These are phyloP conservation scores for Mythimna impura DNA, from an alignment of 2,888 invertebrate species.

Conservation along the genomic window DNA sequence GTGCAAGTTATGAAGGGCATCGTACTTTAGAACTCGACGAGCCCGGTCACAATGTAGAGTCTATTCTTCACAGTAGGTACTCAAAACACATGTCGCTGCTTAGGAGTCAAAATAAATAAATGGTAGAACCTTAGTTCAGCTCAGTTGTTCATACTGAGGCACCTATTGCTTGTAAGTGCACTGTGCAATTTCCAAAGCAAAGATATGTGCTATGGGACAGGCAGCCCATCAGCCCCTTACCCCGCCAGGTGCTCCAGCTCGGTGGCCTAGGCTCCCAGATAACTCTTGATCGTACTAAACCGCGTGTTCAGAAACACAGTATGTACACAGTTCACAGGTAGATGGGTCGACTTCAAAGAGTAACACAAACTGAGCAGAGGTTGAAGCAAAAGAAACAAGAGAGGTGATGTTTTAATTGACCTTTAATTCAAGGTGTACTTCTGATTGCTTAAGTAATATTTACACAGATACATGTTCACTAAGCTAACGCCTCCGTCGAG, in stretches of 20 bases:
- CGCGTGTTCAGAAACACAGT: too few relatives aligned
- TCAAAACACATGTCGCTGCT: not conserved
- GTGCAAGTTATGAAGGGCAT: constrained; percentile 18
- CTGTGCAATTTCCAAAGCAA: too few relatives aligned
- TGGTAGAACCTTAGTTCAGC: not conserved
- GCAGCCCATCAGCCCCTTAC: too few relatives aligned
- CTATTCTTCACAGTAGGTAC: not conserved
- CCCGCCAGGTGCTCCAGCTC: not conserved
- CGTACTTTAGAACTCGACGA: not conserved
- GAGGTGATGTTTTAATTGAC: constrained; percentile 54
- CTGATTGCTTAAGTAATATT: constrained; percentile 75
- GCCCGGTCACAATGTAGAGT: too few relatives aligned
- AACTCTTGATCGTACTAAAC: not conserved
- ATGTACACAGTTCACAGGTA: not conserved
- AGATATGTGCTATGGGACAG: not conserved
- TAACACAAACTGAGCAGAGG: not conserved
- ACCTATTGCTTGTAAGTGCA: not conserved
- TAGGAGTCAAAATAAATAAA: not conserved
- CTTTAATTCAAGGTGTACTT: constrained; percentile 82
- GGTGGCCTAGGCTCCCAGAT: too few relatives aligned
- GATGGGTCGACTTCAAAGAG: not conserved
- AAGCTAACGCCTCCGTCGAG: constrained; percentile 55
- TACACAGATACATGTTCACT: constrained; percentile 76
- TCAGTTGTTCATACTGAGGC: not conserved
- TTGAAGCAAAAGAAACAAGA: constrained; percentile 42